phyloP scores from a whole-genome alignment of 2,888 invertebrate species.

The Pterostichus niger region DNA sequence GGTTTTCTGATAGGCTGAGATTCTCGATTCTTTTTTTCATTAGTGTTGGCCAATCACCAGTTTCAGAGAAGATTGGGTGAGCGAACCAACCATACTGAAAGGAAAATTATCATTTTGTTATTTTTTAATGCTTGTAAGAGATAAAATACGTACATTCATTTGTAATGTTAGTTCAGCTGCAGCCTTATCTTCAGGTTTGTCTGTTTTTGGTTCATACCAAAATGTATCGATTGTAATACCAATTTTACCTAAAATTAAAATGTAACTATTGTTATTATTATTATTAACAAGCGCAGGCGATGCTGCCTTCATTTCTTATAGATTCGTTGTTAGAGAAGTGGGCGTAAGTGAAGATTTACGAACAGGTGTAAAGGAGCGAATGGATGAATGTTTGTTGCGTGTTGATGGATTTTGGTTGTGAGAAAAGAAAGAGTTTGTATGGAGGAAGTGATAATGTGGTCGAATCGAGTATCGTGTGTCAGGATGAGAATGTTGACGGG shows the following conservation, averaged over 20 bases:
- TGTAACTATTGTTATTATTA: no score
- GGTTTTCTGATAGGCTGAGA: constrained; percentile 81
- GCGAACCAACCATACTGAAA: constrained; percentile 81
- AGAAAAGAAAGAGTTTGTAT: no score
- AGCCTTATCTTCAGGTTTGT: constrained; percentile 76
- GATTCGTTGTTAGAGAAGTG: no score
- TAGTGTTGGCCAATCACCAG: constrained; percentile 83
- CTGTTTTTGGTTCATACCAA: constrained; percentile 78
- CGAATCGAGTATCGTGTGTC: no score
- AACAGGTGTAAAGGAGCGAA: no score
- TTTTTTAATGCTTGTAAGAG: neutral
- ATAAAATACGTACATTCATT: constrained; percentile 77
- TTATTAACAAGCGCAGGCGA: no score
- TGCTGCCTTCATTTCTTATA: no score
- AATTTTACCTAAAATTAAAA: constrained; percentile 76
- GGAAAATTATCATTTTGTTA: constrained; percentile 5
- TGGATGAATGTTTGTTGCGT: no score
- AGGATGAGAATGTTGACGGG: no score
- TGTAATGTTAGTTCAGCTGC: constrained; percentile 79
- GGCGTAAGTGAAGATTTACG: no score
- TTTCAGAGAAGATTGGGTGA: constrained; percentile 82
- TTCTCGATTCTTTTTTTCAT: constrained; percentile 81
- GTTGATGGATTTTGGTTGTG: no score
- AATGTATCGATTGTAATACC: constrained; percentile 79
- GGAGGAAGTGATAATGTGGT: no score